Evolutionary conservation across 2,888 invertebrate species (phyloP), one percentile per base, ranked within the genome.

Genomic region (Emmelina monodactyla): DNA sequence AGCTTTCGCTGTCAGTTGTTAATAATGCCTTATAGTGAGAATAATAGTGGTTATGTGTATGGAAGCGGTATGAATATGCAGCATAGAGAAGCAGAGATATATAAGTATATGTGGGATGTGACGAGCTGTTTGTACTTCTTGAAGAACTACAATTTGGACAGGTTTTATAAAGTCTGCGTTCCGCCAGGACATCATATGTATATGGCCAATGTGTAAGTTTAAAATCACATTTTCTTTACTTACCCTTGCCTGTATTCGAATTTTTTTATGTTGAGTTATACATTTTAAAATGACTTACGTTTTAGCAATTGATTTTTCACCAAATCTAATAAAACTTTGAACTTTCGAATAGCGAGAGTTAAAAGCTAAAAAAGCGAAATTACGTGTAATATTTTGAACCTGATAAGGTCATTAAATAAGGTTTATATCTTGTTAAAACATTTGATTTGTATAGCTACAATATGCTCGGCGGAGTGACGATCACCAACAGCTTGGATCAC

Each of bases 81-180:
- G 14, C 46, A 51, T 45, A 45, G 54, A 34, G 58, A 63, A 25
- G 80, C 82, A 13, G 51, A 78, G 22, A 70, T 83, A 35, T 80
- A 84, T 41, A 52, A 46, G 16, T 87, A 87, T 51, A 84, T 84
- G 61, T 84, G 83, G 67, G 85, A 87, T 61, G 83, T 84, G 9
- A 84, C 83, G 38, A 86, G 86, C 37, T 85, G 85, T 16, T 60
- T 87, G 50, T 84, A 81, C 37, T 83, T 87, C 46, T 55, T 87
- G 47, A 84, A 84, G 54, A 75, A 76, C 44, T 83, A 81, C 47
- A 83, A 79, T 38, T 60, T 87, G 47, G 85, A 86, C 28, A 70
- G 84, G 2, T 78, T 82, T 49, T 87, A 82, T 49, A 87, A 85
- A 62, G 68, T 87, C n/a, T 83, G 82, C 45, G 76, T 84, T 15